Percentiles rank a stretch among this genome's conserved stretches.
Evolutionary conservation across 2,113 vertebrate genomes (phyloP).

Genomic region (Syngnathus typhle): DNA sequence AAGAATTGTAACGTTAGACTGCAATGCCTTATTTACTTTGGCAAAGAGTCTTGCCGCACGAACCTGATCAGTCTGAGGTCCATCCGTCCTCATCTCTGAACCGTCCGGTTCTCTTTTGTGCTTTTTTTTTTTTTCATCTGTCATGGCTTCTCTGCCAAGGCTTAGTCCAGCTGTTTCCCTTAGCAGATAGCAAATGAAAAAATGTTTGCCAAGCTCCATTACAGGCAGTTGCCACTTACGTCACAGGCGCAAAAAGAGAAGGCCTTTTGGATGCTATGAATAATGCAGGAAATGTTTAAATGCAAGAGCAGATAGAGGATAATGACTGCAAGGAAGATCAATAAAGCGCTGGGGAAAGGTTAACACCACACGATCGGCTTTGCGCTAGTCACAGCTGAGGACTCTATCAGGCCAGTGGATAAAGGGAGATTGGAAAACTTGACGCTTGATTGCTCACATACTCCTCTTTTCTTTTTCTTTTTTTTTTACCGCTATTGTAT

Average conservation of each 20-base stretch:
- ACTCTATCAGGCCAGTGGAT: conserved; percentile 6
- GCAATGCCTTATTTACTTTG: conserved; percentile 39
- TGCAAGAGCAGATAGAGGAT: not conserved
- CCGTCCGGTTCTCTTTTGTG: conserved; percentile 35
- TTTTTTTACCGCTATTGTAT: conserved; percentile 10
- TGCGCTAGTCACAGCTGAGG: conserved; percentile 20
- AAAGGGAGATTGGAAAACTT: conserved; percentile 1
- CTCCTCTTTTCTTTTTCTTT: not conserved
- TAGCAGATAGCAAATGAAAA: conserved; percentile 45
- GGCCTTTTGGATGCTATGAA: conserved; percentile 26
- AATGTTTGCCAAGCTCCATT: conserved; percentile 32
- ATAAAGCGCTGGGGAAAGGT: conserved; percentile 2
- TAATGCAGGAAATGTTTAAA: not conserved
- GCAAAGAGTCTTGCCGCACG: conserved; percentile 45
- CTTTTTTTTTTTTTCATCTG: conserved; percentile 26
- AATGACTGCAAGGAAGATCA: not conserved
- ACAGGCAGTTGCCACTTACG: conserved; percentile 42
- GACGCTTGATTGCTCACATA: conserved; percentile 8
- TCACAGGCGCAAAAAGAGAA: conserved; percentile 47
- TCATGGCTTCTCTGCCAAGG: conserved; percentile 8
- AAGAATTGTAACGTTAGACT: not conserved
- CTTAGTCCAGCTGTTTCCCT: conserved; percentile 43
- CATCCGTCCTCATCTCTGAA: conserved; percentile 43
- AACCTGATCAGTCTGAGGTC: conserved; percentile 31
- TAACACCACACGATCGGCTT: not conserved